Evolutionary conservation across 1,140 invertebrate species (phyloP), one percentile per base, ranked within the genome.

Genomic region (Drosophila murphyi): DNA sequence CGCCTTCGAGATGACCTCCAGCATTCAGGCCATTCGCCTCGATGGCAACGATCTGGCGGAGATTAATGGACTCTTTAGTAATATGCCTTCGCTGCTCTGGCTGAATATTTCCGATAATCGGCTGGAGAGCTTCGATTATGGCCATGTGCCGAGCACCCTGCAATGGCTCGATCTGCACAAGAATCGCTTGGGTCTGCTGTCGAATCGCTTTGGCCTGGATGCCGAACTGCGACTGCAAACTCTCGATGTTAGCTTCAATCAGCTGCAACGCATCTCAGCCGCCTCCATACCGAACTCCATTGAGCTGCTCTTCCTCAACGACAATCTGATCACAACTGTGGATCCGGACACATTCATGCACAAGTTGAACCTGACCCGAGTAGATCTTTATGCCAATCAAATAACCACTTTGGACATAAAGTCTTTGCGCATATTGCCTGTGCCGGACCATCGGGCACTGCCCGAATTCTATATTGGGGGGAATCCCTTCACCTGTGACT

Each of bases 101-200:
- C 93, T 98, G 31, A 98, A 98, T 93, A 96, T 98, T 65, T 98
- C 97, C 31, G 97, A 97, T 93, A 98, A 98, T 93, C 95, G 96
- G 82, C 93, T 98, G 77, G 95, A 97, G 81, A 96, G 96, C 95
- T 98, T 98, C 93, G 97, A 98, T 93, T 98, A 98, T 92, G 95
- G 96, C 10, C 94, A 97, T 61, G 95, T 98, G 52, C 97, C 98
- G 0, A 91, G 93, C 50, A 96, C 95, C 71, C 93, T 98, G 64
- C 96, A 97, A 80, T 98, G 97, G 97, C 93, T 98, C 47, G 97
- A 98, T 93, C 94, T 98, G 80, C 97, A 98, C 92, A 96, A 96
- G 87, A 98, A 98, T 93, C 95, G 96, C 85, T 96, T 98, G 70
- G 94, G 94, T 87, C 95, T 97, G 82, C 93, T 98, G 1, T 95